These are phyloP conservation scores for Spilarctia lutea DNA, from an alignment of 2,888 invertebrate species.

Conservation along the genomic window DNA sequence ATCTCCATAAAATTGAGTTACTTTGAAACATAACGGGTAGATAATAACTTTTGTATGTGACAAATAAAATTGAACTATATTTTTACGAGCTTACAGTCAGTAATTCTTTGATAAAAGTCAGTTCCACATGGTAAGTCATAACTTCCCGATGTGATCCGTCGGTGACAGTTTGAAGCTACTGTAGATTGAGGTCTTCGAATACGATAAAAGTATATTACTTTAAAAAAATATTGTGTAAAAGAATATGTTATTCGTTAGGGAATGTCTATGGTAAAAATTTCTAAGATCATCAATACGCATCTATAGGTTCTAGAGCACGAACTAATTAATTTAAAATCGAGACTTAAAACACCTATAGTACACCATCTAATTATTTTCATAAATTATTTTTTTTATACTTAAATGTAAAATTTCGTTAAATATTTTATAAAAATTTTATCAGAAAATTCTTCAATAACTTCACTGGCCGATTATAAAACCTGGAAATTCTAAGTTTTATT, in stretches of 20 bases:
- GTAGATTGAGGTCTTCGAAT: constrained; percentile 48
- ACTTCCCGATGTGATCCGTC: constrained; percentile 58
- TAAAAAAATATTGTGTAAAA: neutral
- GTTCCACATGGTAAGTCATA: constrained; percentile 51
- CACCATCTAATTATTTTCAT: too few relatives aligned
- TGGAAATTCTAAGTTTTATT: too few relatives aligned
- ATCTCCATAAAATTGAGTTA: constrained; percentile 53
- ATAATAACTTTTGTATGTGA: constrained; percentile 35
- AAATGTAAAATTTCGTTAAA: too few relatives aligned
- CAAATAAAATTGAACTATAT: constrained; percentile 30
- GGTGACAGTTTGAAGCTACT: constrained; percentile 56
- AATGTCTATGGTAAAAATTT: neutral
- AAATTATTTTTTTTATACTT: too few relatives aligned
- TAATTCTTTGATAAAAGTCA: constrained; percentile 18
- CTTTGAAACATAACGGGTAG: constrained; percentile 39
- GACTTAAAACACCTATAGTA: too few relatives aligned
- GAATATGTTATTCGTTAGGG: neutral
- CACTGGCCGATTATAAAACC: too few relatives aligned
- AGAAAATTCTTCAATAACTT: too few relatives aligned
- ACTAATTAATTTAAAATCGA: neutral
- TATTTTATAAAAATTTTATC: too few relatives aligned
- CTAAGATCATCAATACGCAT: neutral
- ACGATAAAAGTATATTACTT: constrained; percentile 42
- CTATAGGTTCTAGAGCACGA: neutral
- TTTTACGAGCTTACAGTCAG: constrained; percentile 16